Evolutionary conservation across 2,113 vertebrate species (phyloP).

Genomic region (Syrrhaptes paradoxus): DNA sequence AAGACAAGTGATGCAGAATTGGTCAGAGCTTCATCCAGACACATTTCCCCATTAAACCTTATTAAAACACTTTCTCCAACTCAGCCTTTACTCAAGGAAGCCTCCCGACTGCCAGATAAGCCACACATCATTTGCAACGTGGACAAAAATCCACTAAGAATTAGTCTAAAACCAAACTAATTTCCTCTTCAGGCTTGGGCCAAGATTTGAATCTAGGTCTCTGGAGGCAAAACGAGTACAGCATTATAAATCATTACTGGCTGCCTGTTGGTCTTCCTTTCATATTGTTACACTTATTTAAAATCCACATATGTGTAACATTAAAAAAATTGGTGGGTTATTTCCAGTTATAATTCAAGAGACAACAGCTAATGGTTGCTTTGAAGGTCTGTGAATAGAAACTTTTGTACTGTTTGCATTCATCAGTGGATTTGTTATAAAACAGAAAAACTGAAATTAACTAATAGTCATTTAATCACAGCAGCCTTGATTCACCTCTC

Average conservation of each 20-base stretch:
- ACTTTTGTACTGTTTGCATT: not conserved
- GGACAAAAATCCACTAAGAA: conserved; percentile 34
- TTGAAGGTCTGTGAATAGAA: not conserved
- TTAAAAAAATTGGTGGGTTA: not conserved
- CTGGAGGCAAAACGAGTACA: not conserved
- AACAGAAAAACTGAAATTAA: not conserved
- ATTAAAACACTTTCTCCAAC: not conserved
- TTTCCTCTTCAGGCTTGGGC: conserved; percentile 18
- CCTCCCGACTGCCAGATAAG: not conserved
- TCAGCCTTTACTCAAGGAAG: not conserved
- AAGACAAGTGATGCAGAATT: not conserved
- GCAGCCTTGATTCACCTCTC: not conserved
- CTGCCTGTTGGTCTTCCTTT: not conserved
- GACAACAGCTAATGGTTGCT: not conserved
- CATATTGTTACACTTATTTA: not conserved
- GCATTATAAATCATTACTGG: not conserved
- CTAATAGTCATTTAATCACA: not conserved
- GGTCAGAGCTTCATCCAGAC: not conserved
- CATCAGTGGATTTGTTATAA: not conserved
- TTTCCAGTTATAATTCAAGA: not conserved
- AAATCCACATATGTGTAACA: not conserved
- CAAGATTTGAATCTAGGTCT: conserved; percentile 32
- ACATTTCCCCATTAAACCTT: not conserved
- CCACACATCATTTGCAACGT: not conserved
- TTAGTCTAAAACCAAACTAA: conserved; percentile 31